These are phyloP conservation scores for Heliconius cydno DNA, from an alignment of 2,888 invertebrate species.

Conservation along the genomic window DNA sequence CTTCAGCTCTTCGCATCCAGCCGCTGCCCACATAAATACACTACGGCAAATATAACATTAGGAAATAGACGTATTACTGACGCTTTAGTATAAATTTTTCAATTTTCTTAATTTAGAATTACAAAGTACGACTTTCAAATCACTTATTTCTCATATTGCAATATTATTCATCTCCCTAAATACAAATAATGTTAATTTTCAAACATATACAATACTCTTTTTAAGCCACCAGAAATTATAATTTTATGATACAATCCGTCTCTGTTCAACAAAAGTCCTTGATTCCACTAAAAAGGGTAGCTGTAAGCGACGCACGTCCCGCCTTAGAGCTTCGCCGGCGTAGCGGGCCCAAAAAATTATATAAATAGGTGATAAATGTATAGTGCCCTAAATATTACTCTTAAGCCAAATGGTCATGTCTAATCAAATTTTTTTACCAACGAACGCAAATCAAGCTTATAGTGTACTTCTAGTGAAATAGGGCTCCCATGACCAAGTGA, in stretches of 20 bases:
- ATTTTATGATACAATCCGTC: slow-evolving; percentile 39
- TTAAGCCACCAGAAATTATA: no score
- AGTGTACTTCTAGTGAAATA: slow-evolving; percentile 25
- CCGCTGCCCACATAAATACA: no score
- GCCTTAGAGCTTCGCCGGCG: slow-evolving; percentile 50
- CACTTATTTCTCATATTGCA: no score
- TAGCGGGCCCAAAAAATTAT: slow-evolving; percentile 50
- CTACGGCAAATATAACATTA: neutral
- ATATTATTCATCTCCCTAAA: no score
- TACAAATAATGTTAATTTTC: neutral
- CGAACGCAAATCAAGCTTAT: slow-evolving; percentile 48
- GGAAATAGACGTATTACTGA: neutral
- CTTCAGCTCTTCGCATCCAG: no score
- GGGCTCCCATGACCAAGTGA: slow-evolving; percentile 22
- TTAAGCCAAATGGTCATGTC: slow-evolving; percentile 51
- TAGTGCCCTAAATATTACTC: slow-evolving; percentile 49
- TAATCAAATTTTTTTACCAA: slow-evolving; percentile 51
- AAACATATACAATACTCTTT: no score
- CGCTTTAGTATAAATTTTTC: no score
- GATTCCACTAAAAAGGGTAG: slow-evolving; percentile 53
- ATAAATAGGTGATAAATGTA: slow-evolving; percentile 55
- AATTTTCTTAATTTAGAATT: no score
- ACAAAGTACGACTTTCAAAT: no score
- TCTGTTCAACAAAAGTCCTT: slow-evolving; percentile 51
- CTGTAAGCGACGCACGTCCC: slow-evolving; percentile 58